Conservation (phyloP, 2,113 vertebrate genomes). For the Willisornis vidua region DNA sequence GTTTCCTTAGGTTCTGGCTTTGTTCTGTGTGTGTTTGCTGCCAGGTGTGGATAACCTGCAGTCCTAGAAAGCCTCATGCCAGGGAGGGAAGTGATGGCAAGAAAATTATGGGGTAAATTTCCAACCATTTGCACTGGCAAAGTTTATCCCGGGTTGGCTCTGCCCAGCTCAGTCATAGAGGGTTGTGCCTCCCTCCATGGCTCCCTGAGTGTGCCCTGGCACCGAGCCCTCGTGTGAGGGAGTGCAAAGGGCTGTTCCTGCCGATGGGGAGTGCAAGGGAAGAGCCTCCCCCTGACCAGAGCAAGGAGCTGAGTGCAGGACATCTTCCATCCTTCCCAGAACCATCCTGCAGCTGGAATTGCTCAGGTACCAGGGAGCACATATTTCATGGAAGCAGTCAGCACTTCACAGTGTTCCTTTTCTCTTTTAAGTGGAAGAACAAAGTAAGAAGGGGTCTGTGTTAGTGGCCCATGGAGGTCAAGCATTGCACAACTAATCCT, state of each 20-base stretch:
- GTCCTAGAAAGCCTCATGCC: neutral
- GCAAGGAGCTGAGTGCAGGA: neutral
- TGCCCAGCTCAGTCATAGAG: neutral
- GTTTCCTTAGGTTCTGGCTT: neutral
- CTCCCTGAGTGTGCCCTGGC: neutral
- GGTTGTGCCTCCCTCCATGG: neutral
- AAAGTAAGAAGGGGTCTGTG: neutral
- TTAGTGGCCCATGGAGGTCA: neutral
- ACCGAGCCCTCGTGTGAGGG: rapidly evolving
- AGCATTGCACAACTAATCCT: neutral
- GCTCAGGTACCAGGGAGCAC: neutral
- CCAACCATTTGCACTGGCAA: neutral
- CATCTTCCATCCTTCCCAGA: neutral
- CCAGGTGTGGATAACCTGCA: neutral
- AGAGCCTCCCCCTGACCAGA: neutral
- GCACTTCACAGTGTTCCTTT: neutral
- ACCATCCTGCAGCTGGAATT: neutral
- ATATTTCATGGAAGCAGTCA: neutral
- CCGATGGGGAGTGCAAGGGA: neutral
- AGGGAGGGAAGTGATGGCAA: neutral
- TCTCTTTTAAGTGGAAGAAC: neutral
- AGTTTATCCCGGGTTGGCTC: neutral
- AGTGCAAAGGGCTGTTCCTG: neutral
- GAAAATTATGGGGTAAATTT: neutral
- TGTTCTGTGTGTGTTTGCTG: neutral